A percentile compares a stretch with the other conserved stretches of the same genome.
phyloP scores from a whole-genome alignment of 1,140 invertebrate genomes.

The Bombus fervidus region DNA sequence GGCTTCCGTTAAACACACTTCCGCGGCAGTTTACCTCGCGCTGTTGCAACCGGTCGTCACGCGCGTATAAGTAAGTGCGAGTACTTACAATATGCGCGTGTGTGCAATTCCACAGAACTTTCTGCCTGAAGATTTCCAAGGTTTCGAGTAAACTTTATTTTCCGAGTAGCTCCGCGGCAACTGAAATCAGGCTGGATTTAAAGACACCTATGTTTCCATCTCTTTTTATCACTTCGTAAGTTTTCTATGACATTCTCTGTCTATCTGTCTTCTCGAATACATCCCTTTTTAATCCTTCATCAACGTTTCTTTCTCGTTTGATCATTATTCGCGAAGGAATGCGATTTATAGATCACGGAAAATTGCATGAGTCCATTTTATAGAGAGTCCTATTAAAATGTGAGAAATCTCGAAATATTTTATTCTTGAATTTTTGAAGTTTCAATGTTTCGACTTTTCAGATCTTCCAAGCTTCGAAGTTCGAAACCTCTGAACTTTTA shows the following conservation, averaged over 20 bases:
- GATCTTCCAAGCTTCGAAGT: no score
- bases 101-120: slow-evolving; percentile 41
- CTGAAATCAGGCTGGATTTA: slow-evolving; percentile 31
- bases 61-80: not conserved
- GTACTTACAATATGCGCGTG: not conserved
- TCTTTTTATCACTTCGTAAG: not conserved
- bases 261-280: not conserved
- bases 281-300: not conserved
- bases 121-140: slow-evolving; percentile 61
- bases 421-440: no score
- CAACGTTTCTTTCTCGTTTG: not conserved
- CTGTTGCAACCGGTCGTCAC: not conserved
- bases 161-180: slow-evolving; percentile 27
- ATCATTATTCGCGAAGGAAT: not conserved
- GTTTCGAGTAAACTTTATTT: slow-evolving; percentile 61
- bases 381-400: not conserved
- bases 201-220: not conserved
- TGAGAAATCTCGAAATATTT: not conserved
- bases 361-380: not conserved
- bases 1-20: slow-evolving; percentile 56
- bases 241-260: not conserved
- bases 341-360: not conserved
- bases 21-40: slow-evolving; percentile 45
- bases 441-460: no score
- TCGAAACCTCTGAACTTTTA: no score